phyloP scores from a whole-genome alignment of 2,113 vertebrate genomes.

The Cyrtonyx montezumae region DNA sequence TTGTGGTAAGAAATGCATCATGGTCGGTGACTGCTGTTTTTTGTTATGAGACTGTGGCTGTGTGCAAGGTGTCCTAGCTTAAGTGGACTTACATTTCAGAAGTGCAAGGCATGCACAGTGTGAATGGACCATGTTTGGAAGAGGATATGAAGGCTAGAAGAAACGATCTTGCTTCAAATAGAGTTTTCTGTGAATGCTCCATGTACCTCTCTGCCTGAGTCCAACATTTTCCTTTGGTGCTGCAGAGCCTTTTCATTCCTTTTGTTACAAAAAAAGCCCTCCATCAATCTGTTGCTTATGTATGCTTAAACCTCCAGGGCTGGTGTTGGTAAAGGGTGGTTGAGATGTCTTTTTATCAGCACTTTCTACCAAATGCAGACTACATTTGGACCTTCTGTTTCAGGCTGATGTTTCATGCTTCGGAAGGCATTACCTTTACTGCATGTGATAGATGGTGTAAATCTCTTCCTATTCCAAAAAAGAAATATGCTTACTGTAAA shows the following conservation, averaged over 20 bases:
- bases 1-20: fast-evolving
- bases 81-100: background rate
- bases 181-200: background rate
- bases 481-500: background rate
- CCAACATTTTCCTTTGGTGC: no score
- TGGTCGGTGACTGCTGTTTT: background rate
- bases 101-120: no score
- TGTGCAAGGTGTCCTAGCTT: background rate
- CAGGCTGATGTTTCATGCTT: background rate
- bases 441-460: background rate
- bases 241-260: background rate
- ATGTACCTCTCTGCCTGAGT: no score
- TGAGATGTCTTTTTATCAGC: background rate
- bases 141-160: background rate
- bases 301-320: background rate
- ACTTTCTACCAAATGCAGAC: background rate
- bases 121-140: no score
- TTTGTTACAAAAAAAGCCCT: background rate
- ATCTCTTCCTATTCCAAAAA: background rate
- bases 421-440: background rate
- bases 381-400: background rate
- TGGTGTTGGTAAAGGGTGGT: background rate
- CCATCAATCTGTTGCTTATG: background rate
- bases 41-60: background rate
- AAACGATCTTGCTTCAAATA: background rate